Evolutionary conservation across 2,797 vertebrate species (phyloP), one percentile per base, ranked within the genome.

Genomic region (Leptoclinus maculatus): DNA sequence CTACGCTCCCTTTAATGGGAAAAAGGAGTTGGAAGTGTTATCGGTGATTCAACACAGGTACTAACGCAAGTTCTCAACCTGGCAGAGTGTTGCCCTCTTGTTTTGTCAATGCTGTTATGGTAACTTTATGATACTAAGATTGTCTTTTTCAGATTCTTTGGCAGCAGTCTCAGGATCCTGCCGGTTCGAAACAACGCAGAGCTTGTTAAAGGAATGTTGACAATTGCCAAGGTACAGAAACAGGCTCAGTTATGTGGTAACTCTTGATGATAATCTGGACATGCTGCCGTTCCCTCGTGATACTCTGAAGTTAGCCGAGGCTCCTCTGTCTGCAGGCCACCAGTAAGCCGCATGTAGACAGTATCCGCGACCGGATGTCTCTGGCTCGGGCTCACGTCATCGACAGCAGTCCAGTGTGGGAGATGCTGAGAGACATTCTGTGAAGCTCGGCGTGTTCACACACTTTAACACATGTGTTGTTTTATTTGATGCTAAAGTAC

Each of bases 1-100:
- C 7, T 93, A 87, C 76, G 91, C 96, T 17, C 94, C 96, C 59
- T 95, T 97, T 57, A 95, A 95, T 74, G 96, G 96, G 36, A 85
- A 89, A 36, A 93, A 83, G 80, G 97, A 98, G 85, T 87, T 95
- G 94, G 90, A 94, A 27, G 57, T 93, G 32, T 91, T 97, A 90
- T 95, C 95, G 60, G 86, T 69, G 77, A 94, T 99, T 92, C 98
- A 99, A 79, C 93, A 90, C 81, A 98, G 97, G 98, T 99, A 95
- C 53, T 25, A 14, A 2, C 10, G 2, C 2, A 23, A 12, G 51
- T 43, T 1, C 74, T 47, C 9, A n/a, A 63, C 38, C 9, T 41
- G 1, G 21, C 13, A 13, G 39, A 14, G 39, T 64, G 17, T 38
- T 32, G 23, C 49, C 14, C 12, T 1, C 17, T 73, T 11, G 13